Base-by-base conservation (phyloP, 2,888 invertebrate genomes). In the Hirtodrosophila trivittata region DNA sequence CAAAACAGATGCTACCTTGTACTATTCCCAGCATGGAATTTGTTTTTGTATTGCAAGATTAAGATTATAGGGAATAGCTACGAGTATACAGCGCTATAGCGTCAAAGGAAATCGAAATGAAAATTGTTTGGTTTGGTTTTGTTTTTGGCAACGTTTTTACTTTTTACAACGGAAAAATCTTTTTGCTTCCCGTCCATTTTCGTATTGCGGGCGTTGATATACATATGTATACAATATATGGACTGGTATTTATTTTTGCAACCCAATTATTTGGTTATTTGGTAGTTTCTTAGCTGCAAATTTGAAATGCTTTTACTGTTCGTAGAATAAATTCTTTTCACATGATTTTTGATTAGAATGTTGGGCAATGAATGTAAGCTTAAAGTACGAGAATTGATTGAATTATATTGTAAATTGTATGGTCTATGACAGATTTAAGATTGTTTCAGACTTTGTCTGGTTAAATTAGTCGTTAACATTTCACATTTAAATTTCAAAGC, bases 151-250 rank as follows among this genome's bases (percentile, higher is more conserved):
- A 26, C 39, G 37, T 52, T 82, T 81, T 66, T 75, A 66, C 62
- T 72, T 57, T 64, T 77, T 77, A 80, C 75, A 80, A 72, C 75
- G 75, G 77, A 80, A 83, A 80, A 66, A 62, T 75, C 46, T 21
- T 63, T 80, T 66, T 60, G 62, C 16, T 75, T 73, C 65, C 78
- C 66, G 60, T 68, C 58, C 43, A 10, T 64, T 59, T 55, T 57
- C 51, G 43, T 13, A 16, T 16, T 45, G 26, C 18, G 37, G 41
- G 18, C 55, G 35, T 41, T 46, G 45, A 50, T 50, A 28, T 39
- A 57, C 30, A 55, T 43, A 56, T 38, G 39, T 62, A 60, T 63
- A 58, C 35, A 64, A 60, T 78, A 76, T 78, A 66, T 55, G 59
- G 59, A 35, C 50, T 60, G 58, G 60, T 64, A 76, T 82, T 78